phyloP scores from a whole-genome alignment of 2,888 invertebrate species.

The Amiota mariae region DNA sequence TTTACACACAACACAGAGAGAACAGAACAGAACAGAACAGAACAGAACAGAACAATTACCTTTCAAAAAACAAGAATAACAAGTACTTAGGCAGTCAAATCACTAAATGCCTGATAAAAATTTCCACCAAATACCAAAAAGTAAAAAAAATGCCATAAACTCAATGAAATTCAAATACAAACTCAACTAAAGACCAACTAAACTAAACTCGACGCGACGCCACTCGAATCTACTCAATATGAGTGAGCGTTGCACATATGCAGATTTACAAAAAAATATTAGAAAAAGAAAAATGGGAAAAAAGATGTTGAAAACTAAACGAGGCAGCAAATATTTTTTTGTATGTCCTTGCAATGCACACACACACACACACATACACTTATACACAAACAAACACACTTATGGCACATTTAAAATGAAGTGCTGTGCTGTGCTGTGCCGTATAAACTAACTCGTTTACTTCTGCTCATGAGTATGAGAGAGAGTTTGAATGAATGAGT shows the following conservation, averaged over 20 bases:
- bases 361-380: slow-evolving; percentile 3
- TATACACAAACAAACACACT: no score
- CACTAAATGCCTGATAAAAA: neutral
- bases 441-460: neutral
- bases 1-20: slow-evolving; percentile 45
- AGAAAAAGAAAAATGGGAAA: neutral
- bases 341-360: neutral
- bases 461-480: neutral
- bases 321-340: slow-evolving; percentile 21
- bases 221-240: neutral
- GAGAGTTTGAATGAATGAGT: slow-evolving; percentile 2
- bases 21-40: no score
- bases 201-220: neutral
- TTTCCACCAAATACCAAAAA: neutral
- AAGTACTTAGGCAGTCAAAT: no score
- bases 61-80: neutral
- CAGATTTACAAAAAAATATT: neutral
- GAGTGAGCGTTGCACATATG: slow-evolving; percentile 5
- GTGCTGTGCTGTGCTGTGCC: neutral
- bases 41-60: slow-evolving; percentile 38
- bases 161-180: neutral
- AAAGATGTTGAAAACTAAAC: slow-evolving; percentile 17
- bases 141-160: neutral
- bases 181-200: slow-evolving; percentile 5
- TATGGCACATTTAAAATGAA: neutral